A percentile compares a stretch with the other conserved stretches of the same genome.
Evolutionary conservation across 2,797 vertebrate genomes (phyloP).

Genomic region (Danio choprae): DNA sequence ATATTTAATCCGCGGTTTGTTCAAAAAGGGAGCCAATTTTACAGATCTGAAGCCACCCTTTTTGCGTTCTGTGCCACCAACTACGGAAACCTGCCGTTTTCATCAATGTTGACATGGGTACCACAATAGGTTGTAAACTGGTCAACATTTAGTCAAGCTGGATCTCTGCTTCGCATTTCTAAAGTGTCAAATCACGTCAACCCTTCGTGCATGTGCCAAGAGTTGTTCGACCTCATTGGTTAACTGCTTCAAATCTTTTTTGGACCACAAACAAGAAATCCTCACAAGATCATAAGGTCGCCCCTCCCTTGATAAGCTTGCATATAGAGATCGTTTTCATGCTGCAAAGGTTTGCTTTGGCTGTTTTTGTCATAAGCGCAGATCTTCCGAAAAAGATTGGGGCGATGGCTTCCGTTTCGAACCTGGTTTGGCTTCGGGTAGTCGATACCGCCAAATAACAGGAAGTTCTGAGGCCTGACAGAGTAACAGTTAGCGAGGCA

Average conservation of each 20-base stretch:
- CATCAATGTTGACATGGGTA: conserved; percentile 30
- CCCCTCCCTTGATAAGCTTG: conserved; percentile 7
- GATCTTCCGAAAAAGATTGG: conserved; percentile 41
- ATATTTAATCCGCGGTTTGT: conserved; percentile 29
- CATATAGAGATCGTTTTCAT: conserved; percentile 38
- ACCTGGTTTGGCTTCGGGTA: conserved; percentile 32
- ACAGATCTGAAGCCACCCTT: conserved; percentile 9
- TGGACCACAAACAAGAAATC: conserved; percentile 33
- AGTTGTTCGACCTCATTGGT: conserved; percentile 44
- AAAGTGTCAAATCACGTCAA: conserved; percentile 43
- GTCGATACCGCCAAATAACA: conserved; percentile 16
- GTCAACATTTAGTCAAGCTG: conserved; percentile 30
- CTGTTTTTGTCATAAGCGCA: conserved; percentile 28
- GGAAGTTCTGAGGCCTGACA: conserved; percentile 34
- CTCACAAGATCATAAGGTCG: conserved; percentile 9
- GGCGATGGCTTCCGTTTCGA: conserved; percentile 37
- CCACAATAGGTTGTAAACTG: conserved; percentile 33
- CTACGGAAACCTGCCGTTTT: conserved; percentile 22
- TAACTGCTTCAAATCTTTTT: conserved; percentile 33
- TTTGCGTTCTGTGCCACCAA: conserved; percentile 34
- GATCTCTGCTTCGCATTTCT: conserved; percentile 44
- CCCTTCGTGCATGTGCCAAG: conserved; percentile 34
- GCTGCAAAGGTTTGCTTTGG: conserved; percentile 31
- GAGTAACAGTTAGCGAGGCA: conserved; percentile 21
- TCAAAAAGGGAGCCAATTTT: conserved; percentile 11